Conservation (phyloP, 1,140 invertebrate genomes). For the Orius laevigatus region DNA sequence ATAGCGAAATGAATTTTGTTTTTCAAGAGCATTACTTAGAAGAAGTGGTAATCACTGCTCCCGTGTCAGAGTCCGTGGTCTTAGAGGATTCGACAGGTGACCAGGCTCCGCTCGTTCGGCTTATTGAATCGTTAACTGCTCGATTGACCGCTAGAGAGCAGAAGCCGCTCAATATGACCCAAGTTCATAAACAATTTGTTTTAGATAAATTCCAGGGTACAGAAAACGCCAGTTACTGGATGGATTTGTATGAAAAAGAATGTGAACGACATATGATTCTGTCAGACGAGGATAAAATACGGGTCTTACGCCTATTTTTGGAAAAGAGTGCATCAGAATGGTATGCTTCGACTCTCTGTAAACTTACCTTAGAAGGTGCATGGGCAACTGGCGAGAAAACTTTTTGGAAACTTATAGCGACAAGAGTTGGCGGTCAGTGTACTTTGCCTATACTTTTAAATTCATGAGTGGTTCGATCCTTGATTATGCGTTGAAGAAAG, state of each 20-base stretch:
- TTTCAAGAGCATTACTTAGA: background rate
- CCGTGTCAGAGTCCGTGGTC: background rate
- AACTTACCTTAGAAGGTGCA: background rate
- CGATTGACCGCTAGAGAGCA: background rate
- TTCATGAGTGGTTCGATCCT: conserved; percentile 22
- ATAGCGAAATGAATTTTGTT: background rate
- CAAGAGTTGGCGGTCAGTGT: conserved; percentile 23
- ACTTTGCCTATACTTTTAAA: conserved; percentile 23
- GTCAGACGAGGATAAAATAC: background rate
- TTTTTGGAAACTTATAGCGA: background rate
- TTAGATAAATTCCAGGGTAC: background rate
- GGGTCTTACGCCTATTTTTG: background rate
- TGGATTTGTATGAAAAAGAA: background rate
- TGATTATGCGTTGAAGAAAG: conserved; percentile 25
- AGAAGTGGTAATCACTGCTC: background rate
- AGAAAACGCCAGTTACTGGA: background rate
- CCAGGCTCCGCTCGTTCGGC: background rate
- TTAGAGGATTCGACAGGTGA: background rate
- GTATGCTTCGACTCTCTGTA: background rate
- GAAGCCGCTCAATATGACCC: background rate
- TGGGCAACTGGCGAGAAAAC: background rate
- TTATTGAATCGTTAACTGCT: background rate
- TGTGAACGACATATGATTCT: background rate
- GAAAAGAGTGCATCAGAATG: background rate
- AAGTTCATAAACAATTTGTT: background rate